Percentiles rank a stretch among this genome's conserved stretches.
phyloP scores from a whole-genome alignment of 2,113 vertebrate genomes.

The Panthera uncia region DNA sequence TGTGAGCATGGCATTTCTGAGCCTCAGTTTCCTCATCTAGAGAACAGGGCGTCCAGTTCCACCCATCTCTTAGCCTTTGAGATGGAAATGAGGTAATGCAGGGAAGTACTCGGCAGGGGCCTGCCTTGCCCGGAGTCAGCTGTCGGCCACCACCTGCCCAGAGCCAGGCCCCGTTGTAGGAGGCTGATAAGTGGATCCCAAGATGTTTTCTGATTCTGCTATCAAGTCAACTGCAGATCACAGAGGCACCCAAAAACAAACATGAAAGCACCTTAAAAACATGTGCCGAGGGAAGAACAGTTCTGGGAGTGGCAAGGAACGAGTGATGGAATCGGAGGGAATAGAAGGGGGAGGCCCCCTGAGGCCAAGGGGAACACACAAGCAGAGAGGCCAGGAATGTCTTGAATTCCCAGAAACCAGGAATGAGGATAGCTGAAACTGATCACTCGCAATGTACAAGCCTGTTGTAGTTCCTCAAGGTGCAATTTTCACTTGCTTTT shows the following conservation, averaged over 20 bases:
- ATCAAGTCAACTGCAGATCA: not conserved
- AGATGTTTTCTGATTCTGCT: not conserved
- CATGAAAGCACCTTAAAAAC: not conserved
- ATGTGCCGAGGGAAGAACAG: not conserved
- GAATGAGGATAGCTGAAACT: not conserved
- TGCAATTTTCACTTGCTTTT: not conserved
- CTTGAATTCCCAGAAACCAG: not conserved
- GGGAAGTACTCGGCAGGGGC: not conserved
- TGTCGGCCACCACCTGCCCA: not conserved
- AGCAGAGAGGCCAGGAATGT: not conserved
- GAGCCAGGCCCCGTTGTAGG: not conserved
- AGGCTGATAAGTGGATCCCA: not conserved
- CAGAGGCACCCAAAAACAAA: not conserved
- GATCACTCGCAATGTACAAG: rapidly evolving
- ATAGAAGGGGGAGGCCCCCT: not conserved
- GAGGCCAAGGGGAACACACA: not conserved
- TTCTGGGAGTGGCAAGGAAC: not conserved
- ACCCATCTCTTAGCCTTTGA: no score
- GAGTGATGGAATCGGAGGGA: not conserved
- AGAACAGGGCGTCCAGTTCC: not conserved
- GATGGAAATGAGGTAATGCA: rapidly evolving
- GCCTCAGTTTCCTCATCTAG: not conserved
- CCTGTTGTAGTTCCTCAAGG: rapidly evolving
- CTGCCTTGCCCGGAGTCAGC: not conserved
- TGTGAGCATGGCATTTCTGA: not conserved